Evolutionary conservation across 2,888 invertebrate genomes (phyloP), one percentile per base, ranked within the genome.

Genomic region (Furcula furcula): DNA sequence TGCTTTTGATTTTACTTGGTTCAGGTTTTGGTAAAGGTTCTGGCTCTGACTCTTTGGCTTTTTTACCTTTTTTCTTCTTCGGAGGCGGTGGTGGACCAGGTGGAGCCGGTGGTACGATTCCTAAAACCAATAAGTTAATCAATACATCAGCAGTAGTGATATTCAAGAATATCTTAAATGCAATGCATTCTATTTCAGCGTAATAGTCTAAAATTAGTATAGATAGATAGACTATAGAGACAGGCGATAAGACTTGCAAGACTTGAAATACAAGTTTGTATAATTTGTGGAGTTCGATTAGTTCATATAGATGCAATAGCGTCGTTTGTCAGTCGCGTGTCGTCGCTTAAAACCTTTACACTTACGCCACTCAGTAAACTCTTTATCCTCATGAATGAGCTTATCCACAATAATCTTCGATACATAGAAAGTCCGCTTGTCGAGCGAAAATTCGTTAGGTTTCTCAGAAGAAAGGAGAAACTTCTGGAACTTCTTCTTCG

Each of bases 301-400:
- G n/a, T n/a, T n/a, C n/a, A n/a, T n/a, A n/a, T n/a, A n/a, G n/a
- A n/a, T n/a, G n/a, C n/a, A n/a, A n/a, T n/a, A n/a, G n/a, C n/a
- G n/a, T n/a, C n/a, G n/a, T n/a, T n/a, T n/a, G n/a, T n/a, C n/a
- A n/a, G n/a, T n/a, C n/a, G n/a, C n/a, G n/a, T n/a, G n/a, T n/a
- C n/a, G n/a, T n/a, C n/a, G n/a, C n/a, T n/a, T n/a, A n/a, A 19
- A 23, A 19, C n/a, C 9, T 15, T 0, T 14, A 33, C 31, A 76
- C 90, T 91, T 83, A 95, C 94, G 92, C 90, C 93, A 92, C 80
- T 95, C 94, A 51, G 93, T 90, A 40, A 94, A 91, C 73, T 95
- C 94, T 64, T 93, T 93, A 60, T 95, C 94, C 10, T 93, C 90
- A 61, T 88, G 79, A 34, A 89, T 85, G 5, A 94, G 79, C 65